These are phyloP conservation scores for Centropristis striata DNA, from an alignment of 2,113 vertebrate species.

Conservation along the genomic window DNA sequence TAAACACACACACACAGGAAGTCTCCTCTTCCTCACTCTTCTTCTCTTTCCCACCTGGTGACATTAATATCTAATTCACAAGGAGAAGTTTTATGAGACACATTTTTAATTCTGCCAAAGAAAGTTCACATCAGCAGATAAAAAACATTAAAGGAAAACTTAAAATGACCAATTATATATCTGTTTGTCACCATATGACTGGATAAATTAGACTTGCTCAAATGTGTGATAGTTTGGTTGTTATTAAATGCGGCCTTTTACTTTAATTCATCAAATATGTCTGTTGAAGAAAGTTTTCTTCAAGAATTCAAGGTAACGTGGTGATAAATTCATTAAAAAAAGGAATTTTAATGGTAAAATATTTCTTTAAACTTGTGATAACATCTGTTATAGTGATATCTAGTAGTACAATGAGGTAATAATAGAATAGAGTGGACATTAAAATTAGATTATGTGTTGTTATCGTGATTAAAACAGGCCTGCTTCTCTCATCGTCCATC, in stretches of 20 bases:
- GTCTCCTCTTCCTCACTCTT: constrained; percentile 18
- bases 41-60: constrained; percentile 7
- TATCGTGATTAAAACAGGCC: not conserved
- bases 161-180: not conserved
- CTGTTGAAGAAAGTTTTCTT: no score
- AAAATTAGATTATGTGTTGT: not conserved
- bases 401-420: not conserved
- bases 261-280: no score
- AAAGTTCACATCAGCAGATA: not conserved
- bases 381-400: no score
- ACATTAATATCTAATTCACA: constrained; percentile 54
- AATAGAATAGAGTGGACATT: not conserved
- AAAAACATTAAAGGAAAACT: not conserved
- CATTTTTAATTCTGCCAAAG: not conserved
- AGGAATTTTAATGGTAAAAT: no score
- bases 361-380: no score
- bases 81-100: constrained; percentile 30
- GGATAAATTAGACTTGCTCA: no score
- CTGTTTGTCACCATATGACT: no score
- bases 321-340: no score
- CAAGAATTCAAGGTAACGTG: no score
- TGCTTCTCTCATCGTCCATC: not conserved
- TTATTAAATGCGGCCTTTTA: no score
- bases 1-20: constrained; percentile 11
- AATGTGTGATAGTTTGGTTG: no score